phyloP scores from a whole-genome alignment of 2,888 invertebrate species.

The Macrophya annulata region DNA sequence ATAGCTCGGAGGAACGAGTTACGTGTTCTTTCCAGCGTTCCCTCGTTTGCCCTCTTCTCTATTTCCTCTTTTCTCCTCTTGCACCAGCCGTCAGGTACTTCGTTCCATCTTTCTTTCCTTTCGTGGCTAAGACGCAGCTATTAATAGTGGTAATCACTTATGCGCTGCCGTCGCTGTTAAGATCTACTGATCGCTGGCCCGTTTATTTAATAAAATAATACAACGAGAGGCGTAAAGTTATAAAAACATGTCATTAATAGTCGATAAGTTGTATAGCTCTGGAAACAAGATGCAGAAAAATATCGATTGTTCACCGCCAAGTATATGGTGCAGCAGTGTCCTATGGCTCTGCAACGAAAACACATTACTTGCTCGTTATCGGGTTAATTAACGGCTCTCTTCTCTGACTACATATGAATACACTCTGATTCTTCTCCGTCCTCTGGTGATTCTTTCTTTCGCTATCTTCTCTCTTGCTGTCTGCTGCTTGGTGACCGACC shows the following conservation, averaged over 20 bases:
- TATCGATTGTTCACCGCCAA: constrained; percentile 22
- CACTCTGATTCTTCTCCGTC: constrained; percentile 31
- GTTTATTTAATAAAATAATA: constrained; percentile 19
- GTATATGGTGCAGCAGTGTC: not conserved
- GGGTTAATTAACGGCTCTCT: constrained; percentile 43
- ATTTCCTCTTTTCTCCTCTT: constrained; percentile 27
- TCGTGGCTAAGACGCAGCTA: constrained; percentile 1
- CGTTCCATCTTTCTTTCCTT: constrained; percentile 50
- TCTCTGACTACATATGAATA: constrained; percentile 44
- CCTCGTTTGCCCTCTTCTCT: constrained; percentile 44
- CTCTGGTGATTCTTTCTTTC: not conserved
- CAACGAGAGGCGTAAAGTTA: not conserved
- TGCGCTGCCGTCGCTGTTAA: constrained; percentile 18
- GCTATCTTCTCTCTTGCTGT: not conserved
- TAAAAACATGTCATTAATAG: constrained; percentile 28
- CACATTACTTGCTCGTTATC: constrained; percentile 44
- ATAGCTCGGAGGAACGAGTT: constrained; percentile 59
- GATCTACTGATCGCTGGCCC: constrained; percentile 17
- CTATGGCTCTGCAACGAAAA: not conserved
- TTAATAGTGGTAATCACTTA: constrained; percentile 47
- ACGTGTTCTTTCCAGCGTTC: constrained; percentile 46
- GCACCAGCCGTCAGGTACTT: constrained; percentile 9
- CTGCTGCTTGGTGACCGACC: not conserved
- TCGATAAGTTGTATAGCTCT: constrained; percentile 7
- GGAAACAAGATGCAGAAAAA: constrained; percentile 1